These are phyloP conservation scores for Drosophila sturtevanti DNA, from an alignment of 1,140 invertebrate genomes.

Conservation along the genomic window DNA sequence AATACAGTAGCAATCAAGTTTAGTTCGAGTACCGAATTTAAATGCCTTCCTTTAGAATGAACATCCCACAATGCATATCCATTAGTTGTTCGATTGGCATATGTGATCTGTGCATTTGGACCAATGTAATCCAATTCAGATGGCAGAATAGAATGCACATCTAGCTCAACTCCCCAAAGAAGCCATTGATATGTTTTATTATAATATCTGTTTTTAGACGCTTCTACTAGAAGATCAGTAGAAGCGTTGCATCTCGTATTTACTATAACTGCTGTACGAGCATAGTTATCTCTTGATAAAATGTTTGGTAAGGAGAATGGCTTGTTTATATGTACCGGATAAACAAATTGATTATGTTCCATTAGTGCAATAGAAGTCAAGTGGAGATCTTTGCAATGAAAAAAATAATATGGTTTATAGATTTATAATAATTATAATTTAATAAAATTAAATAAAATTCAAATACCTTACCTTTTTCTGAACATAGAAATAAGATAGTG, in stretches of 20 bases:
- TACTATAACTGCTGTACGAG: constrained; percentile 53
- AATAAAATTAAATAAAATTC: neutral
- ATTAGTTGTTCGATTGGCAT: constrained; percentile 47
- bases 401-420: no score
- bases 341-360: constrained; percentile 50
- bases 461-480: constrained; percentile 37
- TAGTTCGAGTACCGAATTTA: constrained; percentile 48
- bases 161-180: constrained; percentile 44
- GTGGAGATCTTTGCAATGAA: constrained; percentile 24
- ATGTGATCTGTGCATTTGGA: constrained; percentile 70
- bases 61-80: constrained; percentile 61
- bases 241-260: constrained; percentile 44
- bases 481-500: constrained; percentile 55
- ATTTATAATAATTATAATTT: no score
- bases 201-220: constrained; percentile 50
- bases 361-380: constrained; percentile 28
- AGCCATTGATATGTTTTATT: constrained; percentile 78
- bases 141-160: constrained; percentile 43
- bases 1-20: constrained; percentile 41
- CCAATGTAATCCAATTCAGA: constrained; percentile 60
- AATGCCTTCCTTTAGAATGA: constrained; percentile 69
- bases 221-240: constrained; percentile 33
- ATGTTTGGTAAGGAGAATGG: constrained; percentile 27
- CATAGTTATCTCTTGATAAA: constrained; percentile 44
- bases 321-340: constrained; percentile 36